phyloP scores from a whole-genome alignment of 2,888 invertebrate species.

The Augochlorella aurata region DNA sequence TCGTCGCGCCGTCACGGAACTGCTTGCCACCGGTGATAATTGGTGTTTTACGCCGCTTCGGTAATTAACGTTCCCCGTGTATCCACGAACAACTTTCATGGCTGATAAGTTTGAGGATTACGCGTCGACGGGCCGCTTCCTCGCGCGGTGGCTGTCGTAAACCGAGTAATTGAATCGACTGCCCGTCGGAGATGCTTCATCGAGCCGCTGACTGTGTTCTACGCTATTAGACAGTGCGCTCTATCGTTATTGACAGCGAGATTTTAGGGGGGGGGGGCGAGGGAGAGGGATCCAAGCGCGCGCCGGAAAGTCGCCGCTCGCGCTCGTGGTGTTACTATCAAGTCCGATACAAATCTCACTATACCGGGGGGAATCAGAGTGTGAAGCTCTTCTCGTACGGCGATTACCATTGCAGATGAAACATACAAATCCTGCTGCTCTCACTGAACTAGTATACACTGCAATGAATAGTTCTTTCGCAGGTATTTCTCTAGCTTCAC shows the following conservation, averaged over 20 bases:
- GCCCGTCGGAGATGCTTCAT: neutral
- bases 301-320: neutral
- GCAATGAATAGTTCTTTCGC: neutral
- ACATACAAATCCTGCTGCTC: neutral
- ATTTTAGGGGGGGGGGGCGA: too few relatives aligned
- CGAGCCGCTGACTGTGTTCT: neutral
- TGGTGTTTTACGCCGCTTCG: conserved; percentile 39
- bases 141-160: neutral
- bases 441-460: neutral
- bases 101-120: conserved; percentile 37
- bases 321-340: neutral
- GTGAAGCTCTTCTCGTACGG: conserved; percentile 27
- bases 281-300: too few relatives aligned
- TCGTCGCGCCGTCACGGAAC: conserved; percentile 14
- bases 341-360: conserved; percentile 23
- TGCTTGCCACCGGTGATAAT: conserved; percentile 28
- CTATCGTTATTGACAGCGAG: neutral
- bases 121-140: too few relatives aligned
- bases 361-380: conserved; percentile 32
- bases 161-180: neutral
- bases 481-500: neutral
- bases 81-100: conserved; percentile 24
- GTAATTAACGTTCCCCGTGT: conserved; percentile 40
- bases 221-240: neutral
- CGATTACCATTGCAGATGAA: conserved; percentile 25